phyloP scores from a whole-genome alignment of 2,888 invertebrate genomes.

The Antheraea yamamai region DNA sequence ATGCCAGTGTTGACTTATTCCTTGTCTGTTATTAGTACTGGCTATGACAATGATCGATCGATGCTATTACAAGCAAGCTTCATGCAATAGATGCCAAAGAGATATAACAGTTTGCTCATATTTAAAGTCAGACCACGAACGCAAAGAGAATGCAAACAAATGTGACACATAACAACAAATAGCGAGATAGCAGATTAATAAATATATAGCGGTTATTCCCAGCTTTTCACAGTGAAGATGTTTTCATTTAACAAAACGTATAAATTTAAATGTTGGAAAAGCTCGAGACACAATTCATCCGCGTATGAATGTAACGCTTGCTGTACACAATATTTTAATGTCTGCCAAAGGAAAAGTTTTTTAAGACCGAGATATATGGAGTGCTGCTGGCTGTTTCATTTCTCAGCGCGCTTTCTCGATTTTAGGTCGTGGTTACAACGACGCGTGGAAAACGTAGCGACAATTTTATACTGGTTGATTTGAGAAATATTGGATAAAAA shows the following conservation, averaged over 20 bases:
- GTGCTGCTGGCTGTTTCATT: slow-evolving; percentile 1
- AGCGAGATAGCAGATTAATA: too few species aligned
- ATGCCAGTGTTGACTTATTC: too few species aligned
- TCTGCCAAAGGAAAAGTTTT: neutral
- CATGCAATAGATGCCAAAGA: too few species aligned
- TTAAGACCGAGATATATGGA: slow-evolving; percentile 12
- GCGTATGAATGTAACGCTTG: neutral
- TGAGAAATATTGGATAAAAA: neutral
- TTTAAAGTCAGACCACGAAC: too few species aligned
- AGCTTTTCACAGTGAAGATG: neutral
- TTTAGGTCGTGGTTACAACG: neutral
- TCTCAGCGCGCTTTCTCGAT: neutral
- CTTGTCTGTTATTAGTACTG: too few species aligned
- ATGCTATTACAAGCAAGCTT: too few species aligned
- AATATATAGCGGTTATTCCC: neutral
- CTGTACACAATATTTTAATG: slow-evolving; percentile 4
- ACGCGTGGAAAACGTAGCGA: neutral
- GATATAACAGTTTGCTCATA: too few species aligned
- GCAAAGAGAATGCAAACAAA: too few species aligned
- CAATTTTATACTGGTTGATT: neutral
- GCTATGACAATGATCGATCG: too few species aligned
- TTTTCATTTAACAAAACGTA: neutral
- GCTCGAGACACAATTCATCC: neutral
- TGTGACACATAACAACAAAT: too few species aligned
- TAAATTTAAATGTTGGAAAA: neutral